Conservation (phyloP, 1,140 invertebrate species). For the Tribolium castaneum region DNA sequence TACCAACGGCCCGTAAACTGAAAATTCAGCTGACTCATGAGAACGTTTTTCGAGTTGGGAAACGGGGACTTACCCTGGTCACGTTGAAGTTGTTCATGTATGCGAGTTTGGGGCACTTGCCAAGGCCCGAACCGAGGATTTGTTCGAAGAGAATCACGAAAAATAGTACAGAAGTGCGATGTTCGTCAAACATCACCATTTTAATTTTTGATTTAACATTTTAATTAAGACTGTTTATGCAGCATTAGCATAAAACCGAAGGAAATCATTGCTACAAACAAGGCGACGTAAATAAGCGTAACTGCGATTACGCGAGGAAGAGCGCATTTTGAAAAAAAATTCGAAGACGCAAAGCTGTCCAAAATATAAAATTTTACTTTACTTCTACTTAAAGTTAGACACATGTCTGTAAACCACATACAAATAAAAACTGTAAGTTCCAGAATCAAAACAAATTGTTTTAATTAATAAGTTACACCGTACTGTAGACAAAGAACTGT, state of each 20-base stretch:
- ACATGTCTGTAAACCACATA: too few species aligned
- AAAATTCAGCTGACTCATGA: constrained; percentile 28
- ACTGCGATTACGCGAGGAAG: neutral
- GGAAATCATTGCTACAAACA: constrained; percentile 6
- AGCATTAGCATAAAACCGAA: constrained; percentile 10
- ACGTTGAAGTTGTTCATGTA: constrained; percentile 72
- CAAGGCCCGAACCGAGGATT: constrained; percentile 64
- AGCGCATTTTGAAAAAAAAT: neutral
- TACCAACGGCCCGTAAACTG: constrained; percentile 78
- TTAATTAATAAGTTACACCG: too few species aligned
- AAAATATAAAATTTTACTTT: too few species aligned
- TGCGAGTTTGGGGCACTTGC: constrained; percentile 71
- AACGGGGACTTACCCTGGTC: constrained; percentile 65
- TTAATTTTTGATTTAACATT: constrained; percentile 34
- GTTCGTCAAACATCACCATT: constrained; percentile 39
- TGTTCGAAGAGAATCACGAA: constrained; percentile 25
- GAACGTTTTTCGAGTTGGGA: neutral
- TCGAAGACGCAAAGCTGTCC: too few species aligned
- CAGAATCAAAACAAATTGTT: too few species aligned
- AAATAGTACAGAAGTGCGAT: constrained; percentile 27
- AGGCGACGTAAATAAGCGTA: neutral
- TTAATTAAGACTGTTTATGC: constrained; percentile 10
- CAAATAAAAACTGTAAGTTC: too few species aligned
- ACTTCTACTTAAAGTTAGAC: too few species aligned
- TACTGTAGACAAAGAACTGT: too few species aligned